Evolutionary conservation across 2,797 vertebrate genomes (phyloP), one percentile per base, ranked within the genome.

Genomic region (Cebuella pygmaea): DNA sequence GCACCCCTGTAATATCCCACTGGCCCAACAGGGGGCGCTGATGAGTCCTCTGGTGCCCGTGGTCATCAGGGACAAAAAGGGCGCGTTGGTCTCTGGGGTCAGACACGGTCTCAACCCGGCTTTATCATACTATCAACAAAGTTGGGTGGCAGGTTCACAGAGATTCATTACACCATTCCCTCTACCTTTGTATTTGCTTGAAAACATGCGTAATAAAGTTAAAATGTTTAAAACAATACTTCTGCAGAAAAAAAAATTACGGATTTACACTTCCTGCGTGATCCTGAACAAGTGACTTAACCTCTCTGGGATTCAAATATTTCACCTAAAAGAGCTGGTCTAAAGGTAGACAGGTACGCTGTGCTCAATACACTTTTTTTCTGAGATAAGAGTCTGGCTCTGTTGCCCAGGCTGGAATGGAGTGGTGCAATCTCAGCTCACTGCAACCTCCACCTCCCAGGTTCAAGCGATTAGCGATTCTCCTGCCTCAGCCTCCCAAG

Each of bases 301-400:
- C 74, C 81, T 88, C 72, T 95, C 87, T 85, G 88, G 83, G 72
- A 72, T 88, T 74, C 41, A 64, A 36, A 12, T 61, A 50, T 76
- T 72, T 88, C 72, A 78, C 26, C 79, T 55, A 19, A 81, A 83
- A 72, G 52, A 86, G 20, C 48, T 20, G 33, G n/a, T 59, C 46
- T 44, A 2, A 72, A 55, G 17, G 70, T 24, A 10, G 22, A n/a
- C 2, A 19, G 19, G 7, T 12, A 3, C 3, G 4, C 27, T n/a
- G 10, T 6, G 44, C 7, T 19, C 64, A 12, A 17, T 11, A 13
- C 22, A 20, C 4, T 7, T 9, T 33, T 12, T 64, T 39, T 39
- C 3, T 39, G 15, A 67, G 33, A 67, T 67, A 15, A 15, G 15
- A 67, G 64, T 67, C 64, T 33, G 7, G 17, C 33, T 67, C 33